Conservation (phyloP, 2,113 vertebrate genomes). For the Petromus typicus region DNA sequence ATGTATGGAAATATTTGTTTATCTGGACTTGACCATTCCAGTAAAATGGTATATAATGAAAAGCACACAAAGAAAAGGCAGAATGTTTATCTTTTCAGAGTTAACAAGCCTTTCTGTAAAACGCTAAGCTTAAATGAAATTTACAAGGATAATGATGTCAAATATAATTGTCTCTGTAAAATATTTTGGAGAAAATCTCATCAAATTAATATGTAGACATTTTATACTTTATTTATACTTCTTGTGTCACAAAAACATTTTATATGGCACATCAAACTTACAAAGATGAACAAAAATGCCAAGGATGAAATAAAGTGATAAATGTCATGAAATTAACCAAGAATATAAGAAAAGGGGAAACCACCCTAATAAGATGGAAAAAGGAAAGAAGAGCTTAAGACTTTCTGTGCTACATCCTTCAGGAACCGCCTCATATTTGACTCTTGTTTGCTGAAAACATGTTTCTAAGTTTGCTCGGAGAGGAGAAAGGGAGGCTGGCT, state of each 20-base stretch:
- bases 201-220: not conserved
- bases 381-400: not conserved
- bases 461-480: not conserved
- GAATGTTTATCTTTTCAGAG: not conserved
- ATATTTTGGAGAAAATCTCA: slow-evolving; percentile 16
- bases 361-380: not conserved
- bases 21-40: not conserved
- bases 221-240: not conserved
- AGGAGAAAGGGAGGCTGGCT: not conserved
- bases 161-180: not conserved
- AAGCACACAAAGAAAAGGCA: not conserved
- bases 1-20: not conserved
- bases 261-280: not conserved
- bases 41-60: not conserved
- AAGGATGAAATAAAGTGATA: not conserved
- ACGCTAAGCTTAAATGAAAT: not conserved
- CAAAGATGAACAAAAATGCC: not conserved
- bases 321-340: not conserved
- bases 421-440: not conserved
- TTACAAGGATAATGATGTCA: not conserved
- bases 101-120: not conserved
- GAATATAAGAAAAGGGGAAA: not conserved
- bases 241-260: slow-evolving; percentile 18
- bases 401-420: not conserved
- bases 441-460: not conserved